Percentiles rank a stretch among this genome's conserved stretches.
Evolutionary conservation across 2,888 invertebrate genomes (phyloP).

Genomic region (Meiosimyza decipiens): DNA sequence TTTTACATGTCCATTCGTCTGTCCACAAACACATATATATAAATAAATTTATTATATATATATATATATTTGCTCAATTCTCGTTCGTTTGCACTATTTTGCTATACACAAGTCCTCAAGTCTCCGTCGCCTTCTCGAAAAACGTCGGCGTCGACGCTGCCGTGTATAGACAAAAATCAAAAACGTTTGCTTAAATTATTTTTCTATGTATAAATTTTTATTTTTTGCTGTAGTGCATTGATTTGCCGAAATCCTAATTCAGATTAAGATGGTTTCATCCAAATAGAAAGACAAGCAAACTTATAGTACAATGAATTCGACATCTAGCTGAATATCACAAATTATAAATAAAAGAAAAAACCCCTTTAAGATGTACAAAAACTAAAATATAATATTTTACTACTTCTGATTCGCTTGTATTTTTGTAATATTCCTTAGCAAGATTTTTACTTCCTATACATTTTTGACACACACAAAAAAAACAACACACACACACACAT

Average conservation of each 20-base stretch:
- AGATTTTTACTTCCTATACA: conserved; percentile 27
- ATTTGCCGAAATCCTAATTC: too few relatives aligned
- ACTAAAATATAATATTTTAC: too few relatives aligned
- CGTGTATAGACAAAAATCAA: conserved; percentile 37
- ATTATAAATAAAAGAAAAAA: too few relatives aligned
- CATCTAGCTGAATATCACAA: too few relatives aligned
- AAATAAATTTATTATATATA: conserved; percentile 16
- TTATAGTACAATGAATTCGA: too few relatives aligned
- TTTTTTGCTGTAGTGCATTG: too few relatives aligned
- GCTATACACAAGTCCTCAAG: conserved; percentile 6
- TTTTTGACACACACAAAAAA: conserved; percentile 52
- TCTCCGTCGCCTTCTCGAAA: neutral
- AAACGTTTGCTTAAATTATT: neutral
- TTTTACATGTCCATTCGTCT: conserved; percentile 45
- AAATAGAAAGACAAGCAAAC: too few relatives aligned
- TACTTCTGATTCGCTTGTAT: too few relatives aligned
- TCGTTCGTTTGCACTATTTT: conserved; percentile 5
- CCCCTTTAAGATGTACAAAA: too few relatives aligned
- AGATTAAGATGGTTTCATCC: too few relatives aligned
- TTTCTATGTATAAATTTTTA: too few relatives aligned
- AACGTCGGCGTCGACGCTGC: conserved; percentile 19
- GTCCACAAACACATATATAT: conserved; percentile 43
- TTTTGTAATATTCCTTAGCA: conserved; percentile 12
- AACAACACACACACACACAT: conserved; percentile 8
- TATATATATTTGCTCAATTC: conserved; percentile 35